A percentile compares a stretch with the other conserved stretches of the same genome.
Evolutionary conservation across 2,888 invertebrate species (phyloP).

Genomic region (Tipula unca): DNA sequence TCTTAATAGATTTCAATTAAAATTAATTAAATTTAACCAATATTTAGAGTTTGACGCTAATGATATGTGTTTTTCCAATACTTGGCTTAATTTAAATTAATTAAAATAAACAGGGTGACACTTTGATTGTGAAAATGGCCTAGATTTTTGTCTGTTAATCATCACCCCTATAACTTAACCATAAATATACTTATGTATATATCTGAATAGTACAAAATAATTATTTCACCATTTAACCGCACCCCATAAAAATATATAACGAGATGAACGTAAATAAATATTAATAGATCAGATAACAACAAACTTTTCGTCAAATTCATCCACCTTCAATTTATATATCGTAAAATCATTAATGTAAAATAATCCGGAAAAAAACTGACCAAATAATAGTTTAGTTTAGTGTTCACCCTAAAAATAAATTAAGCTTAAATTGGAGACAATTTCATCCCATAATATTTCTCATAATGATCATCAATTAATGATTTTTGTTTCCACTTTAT

Average conservation of each 20-base stretch:
- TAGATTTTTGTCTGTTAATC: background rate
- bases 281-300: background rate
- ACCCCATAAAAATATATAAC: background rate
- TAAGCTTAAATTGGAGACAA: background rate
- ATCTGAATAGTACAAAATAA: background rate
- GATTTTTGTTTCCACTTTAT: background rate
- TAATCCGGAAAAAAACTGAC: constrained; percentile 2
- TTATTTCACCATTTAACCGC: background rate
- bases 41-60: background rate
- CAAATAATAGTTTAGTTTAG: background rate
- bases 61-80: background rate
- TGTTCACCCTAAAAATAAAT: background rate
- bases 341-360: background rate
- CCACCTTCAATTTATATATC: background rate
- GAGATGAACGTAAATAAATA: background rate
- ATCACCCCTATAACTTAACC: background rate
- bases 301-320: background rate
- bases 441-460: background rate
- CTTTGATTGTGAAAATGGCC: background rate
- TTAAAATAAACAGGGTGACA: background rate
- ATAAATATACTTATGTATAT: no score
- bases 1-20: background rate
- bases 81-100: background rate
- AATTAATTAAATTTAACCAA: background rate
- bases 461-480: background rate